phyloP scores from a whole-genome alignment of 2,888 invertebrate species.

The Drosophila picticornis region DNA sequence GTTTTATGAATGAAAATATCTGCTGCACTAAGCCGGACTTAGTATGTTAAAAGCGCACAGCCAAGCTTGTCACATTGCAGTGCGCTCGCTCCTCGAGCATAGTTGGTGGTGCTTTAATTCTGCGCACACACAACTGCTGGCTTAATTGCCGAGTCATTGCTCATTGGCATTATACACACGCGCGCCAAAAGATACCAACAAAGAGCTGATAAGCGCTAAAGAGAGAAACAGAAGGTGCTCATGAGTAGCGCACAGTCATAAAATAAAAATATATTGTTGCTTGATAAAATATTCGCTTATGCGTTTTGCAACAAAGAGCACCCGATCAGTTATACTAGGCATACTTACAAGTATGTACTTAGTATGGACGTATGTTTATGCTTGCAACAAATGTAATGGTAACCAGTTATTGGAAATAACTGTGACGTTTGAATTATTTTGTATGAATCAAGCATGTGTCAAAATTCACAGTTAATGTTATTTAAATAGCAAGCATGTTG shows the following conservation, averaged over 20 bases:
- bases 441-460: conserved; percentile 11
- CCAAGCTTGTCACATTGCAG: conserved; percentile 28
- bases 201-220: conserved; percentile 12
- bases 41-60: neutral
- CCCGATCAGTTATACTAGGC: neutral
- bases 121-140: neutral
- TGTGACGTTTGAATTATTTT: conserved; percentile 12
- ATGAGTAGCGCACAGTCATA: neutral
- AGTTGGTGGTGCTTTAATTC: neutral
- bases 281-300: conserved; percentile 9
- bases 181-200: conserved; percentile 33
- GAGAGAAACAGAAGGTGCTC: neutral
- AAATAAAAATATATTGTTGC: neutral
- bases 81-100: neutral
- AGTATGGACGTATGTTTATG: neutral
- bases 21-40: conserved; percentile 16
- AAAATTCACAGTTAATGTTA: conserved; percentile 24
- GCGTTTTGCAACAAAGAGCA: neutral
- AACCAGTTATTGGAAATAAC: conserved; percentile 8
- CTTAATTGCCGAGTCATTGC: conserved; percentile 40
- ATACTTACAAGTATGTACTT: neutral
- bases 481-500: conserved; percentile 26
- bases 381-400: neutral
- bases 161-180: conserved; percentile 27
- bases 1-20: conserved; percentile 46